A percentile compares a stretch with the other conserved stretches of the same genome.
phyloP scores from a whole-genome alignment of 2,797 vertebrate species.

The Dicrostonyx torquatus region DNA sequence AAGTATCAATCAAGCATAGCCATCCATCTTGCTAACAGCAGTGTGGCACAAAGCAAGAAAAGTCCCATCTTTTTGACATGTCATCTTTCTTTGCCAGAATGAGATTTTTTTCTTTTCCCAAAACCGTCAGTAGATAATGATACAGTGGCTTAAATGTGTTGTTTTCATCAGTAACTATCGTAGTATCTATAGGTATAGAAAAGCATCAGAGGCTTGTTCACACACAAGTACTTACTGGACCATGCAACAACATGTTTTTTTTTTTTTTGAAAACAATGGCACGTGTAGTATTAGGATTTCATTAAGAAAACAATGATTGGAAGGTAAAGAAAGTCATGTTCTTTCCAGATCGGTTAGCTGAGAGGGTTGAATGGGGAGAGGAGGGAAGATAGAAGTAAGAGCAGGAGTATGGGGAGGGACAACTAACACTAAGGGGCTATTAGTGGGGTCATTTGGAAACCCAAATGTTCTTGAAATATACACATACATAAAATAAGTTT shows the following conservation, averaged over 20 bases:
- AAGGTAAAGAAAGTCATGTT: not conserved
- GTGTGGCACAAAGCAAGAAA: not conserved
- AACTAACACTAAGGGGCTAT: not conserved
- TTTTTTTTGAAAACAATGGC: not conserved
- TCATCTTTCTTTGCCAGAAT: constrained; percentile 15
- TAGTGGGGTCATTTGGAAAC: too few species aligned
- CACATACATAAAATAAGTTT: not conserved
- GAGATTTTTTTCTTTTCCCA: not conserved
- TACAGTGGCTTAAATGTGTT: constrained; percentile 9
- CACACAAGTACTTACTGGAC: not conserved
- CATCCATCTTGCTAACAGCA: not conserved
- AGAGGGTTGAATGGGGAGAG: not conserved
- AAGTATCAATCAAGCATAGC: not conserved
- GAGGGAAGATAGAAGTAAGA: not conserved
- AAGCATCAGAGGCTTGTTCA: constrained; percentile 29
- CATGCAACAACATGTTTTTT: not conserved
- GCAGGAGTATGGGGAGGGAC: too few species aligned
- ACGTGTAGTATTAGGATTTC: not conserved
- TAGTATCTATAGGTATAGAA: constrained; percentile 32
- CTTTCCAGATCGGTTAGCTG: not conserved
- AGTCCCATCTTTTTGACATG: not conserved
- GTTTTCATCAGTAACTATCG: constrained; percentile 48
- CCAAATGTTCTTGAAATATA: not conserved
- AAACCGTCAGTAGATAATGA: constrained; percentile 46
- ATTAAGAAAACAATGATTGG: constrained; percentile 26